phyloP scores from a whole-genome alignment of 1,140 invertebrate genomes.

The Zophobas morio region DNA sequence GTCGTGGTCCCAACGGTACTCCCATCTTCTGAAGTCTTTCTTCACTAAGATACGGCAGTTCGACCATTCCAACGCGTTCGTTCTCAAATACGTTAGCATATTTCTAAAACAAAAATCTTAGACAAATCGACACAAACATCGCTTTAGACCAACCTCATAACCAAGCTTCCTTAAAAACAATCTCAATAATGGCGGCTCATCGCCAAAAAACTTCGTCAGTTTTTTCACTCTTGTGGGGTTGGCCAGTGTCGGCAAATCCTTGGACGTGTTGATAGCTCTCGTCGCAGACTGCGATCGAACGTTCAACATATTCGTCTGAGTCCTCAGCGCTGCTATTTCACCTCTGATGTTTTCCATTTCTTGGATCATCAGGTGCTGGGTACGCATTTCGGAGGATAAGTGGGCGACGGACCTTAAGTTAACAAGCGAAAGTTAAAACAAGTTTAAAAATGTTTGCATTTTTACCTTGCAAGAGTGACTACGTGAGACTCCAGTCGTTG shows the following conservation, averaged over 20 bases:
- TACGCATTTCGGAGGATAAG: slow-evolving; percentile 92
- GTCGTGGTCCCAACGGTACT: slow-evolving; percentile 88
- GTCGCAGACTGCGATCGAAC: slow-evolving; percentile 71
- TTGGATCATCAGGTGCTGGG: slow-evolving; percentile 90
- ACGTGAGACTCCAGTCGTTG: slow-evolving; percentile 93
- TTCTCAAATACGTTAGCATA: slow-evolving; percentile 88
- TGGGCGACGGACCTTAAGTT: slow-evolving; percentile 85
- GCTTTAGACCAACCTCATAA: slow-evolving; percentile 82
- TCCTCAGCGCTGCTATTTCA: slow-evolving; percentile 85
- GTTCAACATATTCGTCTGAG: slow-evolving; percentile 76
- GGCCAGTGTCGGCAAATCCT: slow-evolving; percentile 78
- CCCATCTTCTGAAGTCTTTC: slow-evolving; percentile 91
- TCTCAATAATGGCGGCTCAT: slow-evolving; percentile 91
- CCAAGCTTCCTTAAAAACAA: slow-evolving; percentile 93
- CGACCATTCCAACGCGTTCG: slow-evolving; percentile 92
- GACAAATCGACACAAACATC: background rate
- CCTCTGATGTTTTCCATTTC: slow-evolving; percentile 91
- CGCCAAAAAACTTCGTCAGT: slow-evolving; percentile 93
- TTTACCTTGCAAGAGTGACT: slow-evolving; percentile 82
- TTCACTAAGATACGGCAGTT: slow-evolving; percentile 92
- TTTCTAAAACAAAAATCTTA: slow-evolving; percentile 77
- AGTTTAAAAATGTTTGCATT: background rate
- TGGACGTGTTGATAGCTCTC: slow-evolving; percentile 66
- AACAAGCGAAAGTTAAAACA: no score
- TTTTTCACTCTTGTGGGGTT: slow-evolving; percentile 89